Base-by-base conservation (phyloP, 2,113 vertebrate species). In the Neomonachus schauinslandi region DNA sequence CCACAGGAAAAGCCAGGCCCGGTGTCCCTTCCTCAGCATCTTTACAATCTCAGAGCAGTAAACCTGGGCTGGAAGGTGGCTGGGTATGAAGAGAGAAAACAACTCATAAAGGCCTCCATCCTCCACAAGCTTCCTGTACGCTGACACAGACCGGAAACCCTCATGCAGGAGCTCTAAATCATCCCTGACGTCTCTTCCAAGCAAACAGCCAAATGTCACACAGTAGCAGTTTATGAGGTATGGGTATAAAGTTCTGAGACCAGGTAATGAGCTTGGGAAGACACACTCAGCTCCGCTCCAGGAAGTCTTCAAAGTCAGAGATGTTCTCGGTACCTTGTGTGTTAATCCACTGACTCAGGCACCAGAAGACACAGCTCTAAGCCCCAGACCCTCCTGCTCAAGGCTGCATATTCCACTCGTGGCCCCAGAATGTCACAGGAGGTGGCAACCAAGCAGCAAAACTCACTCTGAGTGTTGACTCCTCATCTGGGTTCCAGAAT, bases 251-350 rank as follows among this genome's bases (percentile, higher is more conserved):
- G 63, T 91, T 89, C 93, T 39, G 59, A 97, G 93, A 72, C 72
- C 88, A 82, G 36, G 74, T 93, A 91, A 94, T 65, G 83, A 97
- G 96, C 91, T 88, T 65, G 53, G 61, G 51, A 85, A 93, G 93
- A 63, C 10, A 57, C 15, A 28, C 49, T 61, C 1, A 8, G 72
- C 67, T 81, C 67, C 82, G 39, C 76, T 95, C 8, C 3, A 96
- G 94, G 93, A 89, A 93, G 59, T 74, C 72, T 91, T 95, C 86
- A 55, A 89, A 87, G 85, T 81, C 51, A 33, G 55, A 69, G 69
- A 77, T 79, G 18, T 49, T 72, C 89, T 88, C 72, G 13, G 31
- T 5, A 69, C 24, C 57, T 71, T 1, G 0, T 31, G 22, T n/a
- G 51, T 89, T 94, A 21, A 82, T 80, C 92, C 36, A 31, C 28